Evolutionary conservation across 2,113 vertebrate genomes (phyloP).

Genomic region (Archilochus colubris): DNA sequence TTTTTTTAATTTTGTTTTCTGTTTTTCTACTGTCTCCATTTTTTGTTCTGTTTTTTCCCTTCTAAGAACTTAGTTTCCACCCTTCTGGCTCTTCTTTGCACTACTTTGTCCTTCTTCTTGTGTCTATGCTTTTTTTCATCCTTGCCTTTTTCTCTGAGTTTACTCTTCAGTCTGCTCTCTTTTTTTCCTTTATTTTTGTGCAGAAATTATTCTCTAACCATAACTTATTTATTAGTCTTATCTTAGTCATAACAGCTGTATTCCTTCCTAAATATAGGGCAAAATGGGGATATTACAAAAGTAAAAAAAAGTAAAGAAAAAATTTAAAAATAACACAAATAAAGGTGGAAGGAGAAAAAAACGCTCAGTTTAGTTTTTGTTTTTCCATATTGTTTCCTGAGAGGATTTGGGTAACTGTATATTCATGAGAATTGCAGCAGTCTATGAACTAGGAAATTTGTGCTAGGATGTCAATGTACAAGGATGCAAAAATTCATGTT

Average conservation of each 20-base stretch:
- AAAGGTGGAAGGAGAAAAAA: background rate
- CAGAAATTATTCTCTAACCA: background rate
- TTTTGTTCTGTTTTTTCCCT: background rate
- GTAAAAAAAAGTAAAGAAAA: background rate
- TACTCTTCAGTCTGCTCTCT: background rate
- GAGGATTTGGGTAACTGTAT: background rate
- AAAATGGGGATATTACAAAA: background rate
- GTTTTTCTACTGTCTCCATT: constrained; percentile 11
- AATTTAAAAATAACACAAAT: background rate
- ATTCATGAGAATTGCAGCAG: background rate
- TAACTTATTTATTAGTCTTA: background rate
- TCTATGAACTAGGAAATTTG: background rate
- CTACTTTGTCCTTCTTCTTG: background rate
- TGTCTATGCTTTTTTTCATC: background rate
- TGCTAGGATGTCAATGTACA: background rate
- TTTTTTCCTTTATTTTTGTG: background rate
- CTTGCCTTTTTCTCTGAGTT: background rate
- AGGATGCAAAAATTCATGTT: background rate
- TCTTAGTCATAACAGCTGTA: background rate
- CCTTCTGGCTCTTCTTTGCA: constrained; percentile 9
- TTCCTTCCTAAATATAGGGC: background rate
- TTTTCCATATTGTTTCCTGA: background rate
- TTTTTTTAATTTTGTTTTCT: background rate
- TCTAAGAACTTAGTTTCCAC: constrained; percentile 11
- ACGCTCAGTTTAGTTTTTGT: background rate